phyloP scores from a whole-genome alignment of 2,797 vertebrate species.

The Clarias laeviceps region DNA sequence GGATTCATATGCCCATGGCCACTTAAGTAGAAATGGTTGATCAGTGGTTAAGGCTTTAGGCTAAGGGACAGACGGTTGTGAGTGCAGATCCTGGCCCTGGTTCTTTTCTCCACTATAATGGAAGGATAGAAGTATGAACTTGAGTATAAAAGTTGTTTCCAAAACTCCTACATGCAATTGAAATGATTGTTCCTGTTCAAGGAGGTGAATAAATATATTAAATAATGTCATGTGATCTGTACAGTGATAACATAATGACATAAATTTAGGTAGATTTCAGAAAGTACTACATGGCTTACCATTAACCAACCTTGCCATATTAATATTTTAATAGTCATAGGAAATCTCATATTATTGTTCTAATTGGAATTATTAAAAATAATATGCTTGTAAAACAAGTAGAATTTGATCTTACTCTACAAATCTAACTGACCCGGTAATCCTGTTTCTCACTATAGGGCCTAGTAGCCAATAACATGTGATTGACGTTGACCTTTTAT shows the following conservation, averaged over 20 bases:
- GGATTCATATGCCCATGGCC: neutral
- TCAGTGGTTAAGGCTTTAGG: neutral
- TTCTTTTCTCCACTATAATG: neutral
- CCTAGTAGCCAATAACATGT: neutral
- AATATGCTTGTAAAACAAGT: neutral
- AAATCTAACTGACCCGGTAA: neutral
- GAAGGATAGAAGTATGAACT: neutral
- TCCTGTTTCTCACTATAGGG: neutral
- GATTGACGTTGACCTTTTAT: neutral
- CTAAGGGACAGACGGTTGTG: neutral
- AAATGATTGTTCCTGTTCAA: neutral
- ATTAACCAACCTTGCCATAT: neutral
- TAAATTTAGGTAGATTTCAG: neutral
- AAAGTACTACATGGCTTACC: neutral
- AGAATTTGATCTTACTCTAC: neutral
- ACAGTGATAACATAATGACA: no score
- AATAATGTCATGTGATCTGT: neutral
- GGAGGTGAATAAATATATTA: neutral
- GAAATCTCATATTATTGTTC: neutral
- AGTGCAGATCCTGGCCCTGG: neutral
- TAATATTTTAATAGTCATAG: neutral
- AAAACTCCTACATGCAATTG: neutral
- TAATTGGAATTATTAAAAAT: neutral
- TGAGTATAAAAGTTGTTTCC: neutral
- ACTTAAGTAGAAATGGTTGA: neutral